These are phyloP conservation scores for Drosophila imparisetae DNA, from an alignment of 2,888 invertebrate genomes.

Conservation along the genomic window DNA sequence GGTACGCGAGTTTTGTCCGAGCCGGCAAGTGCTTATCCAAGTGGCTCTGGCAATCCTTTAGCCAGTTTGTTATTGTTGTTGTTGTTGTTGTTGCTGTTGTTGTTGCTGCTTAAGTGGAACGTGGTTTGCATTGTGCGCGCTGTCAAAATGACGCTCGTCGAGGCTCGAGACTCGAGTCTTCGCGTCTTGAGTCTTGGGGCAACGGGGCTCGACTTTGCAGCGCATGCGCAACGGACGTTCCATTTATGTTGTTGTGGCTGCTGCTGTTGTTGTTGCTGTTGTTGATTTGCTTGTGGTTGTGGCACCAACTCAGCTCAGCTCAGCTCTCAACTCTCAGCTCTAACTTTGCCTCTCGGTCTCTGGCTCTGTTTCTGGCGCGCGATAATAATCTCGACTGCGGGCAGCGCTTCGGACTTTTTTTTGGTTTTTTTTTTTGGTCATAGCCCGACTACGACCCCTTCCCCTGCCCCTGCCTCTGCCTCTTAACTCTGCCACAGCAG, in stretches of 20 bases:
- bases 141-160: slow-evolving; percentile 83
- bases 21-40: slow-evolving; percentile 77
- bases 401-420: slow-evolving; percentile 39
- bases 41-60: slow-evolving; percentile 75
- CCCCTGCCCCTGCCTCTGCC: neutral
- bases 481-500: slow-evolving; percentile 39
- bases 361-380: slow-evolving; percentile 77
- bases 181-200: slow-evolving; percentile 2
- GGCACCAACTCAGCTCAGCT: slow-evolving; percentile 26
- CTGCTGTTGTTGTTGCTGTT: slow-evolving; percentile 25
- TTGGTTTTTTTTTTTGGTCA: slow-evolving; percentile 5
- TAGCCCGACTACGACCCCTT: neutral
- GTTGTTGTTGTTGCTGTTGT: slow-evolving; percentile 16
- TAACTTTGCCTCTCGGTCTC: slow-evolving; percentile 22
- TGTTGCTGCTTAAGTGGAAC: slow-evolving; percentile 72
- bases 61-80: slow-evolving; percentile 39
- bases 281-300: slow-evolving; percentile 30
- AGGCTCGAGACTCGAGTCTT: slow-evolving; percentile 38
- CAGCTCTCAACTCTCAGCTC: slow-evolving; percentile 11
- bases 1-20: slow-evolving; percentile 27
- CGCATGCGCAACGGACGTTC: slow-evolving; percentile 63
- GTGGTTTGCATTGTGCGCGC: slow-evolving; percentile 80
- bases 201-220: slow-evolving; percentile 49
- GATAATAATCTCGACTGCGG: slow-evolving; percentile 82
- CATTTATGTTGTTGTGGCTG: slow-evolving; percentile 36